phyloP scores from a whole-genome alignment of 2,113 vertebrate species.

The Leucoraja erinaceus region DNA sequence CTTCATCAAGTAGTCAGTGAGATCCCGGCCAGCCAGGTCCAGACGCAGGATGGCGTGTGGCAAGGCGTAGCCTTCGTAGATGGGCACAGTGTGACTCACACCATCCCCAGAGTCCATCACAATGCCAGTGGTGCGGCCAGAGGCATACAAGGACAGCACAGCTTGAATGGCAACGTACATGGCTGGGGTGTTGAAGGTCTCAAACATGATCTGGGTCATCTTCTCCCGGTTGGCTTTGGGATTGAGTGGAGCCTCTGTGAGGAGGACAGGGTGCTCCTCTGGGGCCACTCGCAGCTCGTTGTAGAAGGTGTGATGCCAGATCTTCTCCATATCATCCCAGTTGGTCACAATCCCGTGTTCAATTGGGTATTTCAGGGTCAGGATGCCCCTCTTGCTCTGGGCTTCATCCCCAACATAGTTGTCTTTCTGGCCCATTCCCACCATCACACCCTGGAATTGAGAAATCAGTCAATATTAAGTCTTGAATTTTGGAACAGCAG shows the following conservation, averaged over 20 bases:
- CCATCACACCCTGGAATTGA: constrained; percentile 49
- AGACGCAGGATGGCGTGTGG: background rate
- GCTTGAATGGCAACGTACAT: background rate
- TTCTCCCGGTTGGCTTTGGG: constrained; percentile 28
- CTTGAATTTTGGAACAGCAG: constrained; percentile 37
- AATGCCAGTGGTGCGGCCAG: constrained; percentile 51
- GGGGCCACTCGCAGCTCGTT: constrained; percentile 9
- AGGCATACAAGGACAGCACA: constrained; percentile 19
- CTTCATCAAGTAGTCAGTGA: constrained; percentile 62
- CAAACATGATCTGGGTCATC: constrained; percentile 28
- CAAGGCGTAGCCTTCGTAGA: constrained; percentile 3
- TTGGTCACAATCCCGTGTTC: background rate
- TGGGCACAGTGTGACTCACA: background rate
- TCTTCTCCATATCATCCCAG: constrained; percentile 11
- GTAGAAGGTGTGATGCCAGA: background rate
- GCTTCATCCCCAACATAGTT: background rate
- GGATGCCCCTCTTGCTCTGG: background rate
- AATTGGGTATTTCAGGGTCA: background rate
- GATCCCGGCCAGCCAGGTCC: constrained; percentile 44
- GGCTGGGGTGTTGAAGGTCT: constrained; percentile 4
- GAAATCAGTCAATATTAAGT: constrained; percentile 60
- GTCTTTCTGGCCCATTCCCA: constrained; percentile 13
- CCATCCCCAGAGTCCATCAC: constrained; percentile 50
- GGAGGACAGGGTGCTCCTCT: constrained; percentile 26
- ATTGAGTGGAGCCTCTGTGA: constrained; percentile 19